These are phyloP conservation scores for Xiphophorus couchianus DNA, from an alignment of 2,113 vertebrate genomes.

Conservation along the genomic window DNA sequence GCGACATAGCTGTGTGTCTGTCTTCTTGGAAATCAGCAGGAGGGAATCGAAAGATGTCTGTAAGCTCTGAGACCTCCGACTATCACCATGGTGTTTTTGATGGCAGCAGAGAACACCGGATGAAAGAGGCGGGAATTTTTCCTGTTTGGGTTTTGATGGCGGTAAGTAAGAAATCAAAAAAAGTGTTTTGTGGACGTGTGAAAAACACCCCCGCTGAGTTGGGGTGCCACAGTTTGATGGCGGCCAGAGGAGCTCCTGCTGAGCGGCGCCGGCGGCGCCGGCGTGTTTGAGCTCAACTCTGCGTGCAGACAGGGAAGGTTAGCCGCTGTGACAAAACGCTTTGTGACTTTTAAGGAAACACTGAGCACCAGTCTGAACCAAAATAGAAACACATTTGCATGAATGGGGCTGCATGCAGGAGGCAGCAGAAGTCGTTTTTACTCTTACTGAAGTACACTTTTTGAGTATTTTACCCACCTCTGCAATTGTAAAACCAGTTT, in stretches of 20 bases:
- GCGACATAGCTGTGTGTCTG: conserved; percentile 5
- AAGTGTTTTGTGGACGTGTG: neutral
- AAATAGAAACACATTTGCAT: neutral
- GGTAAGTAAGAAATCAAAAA: neutral
- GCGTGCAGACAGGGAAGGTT: neutral
- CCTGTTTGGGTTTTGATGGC: conserved; percentile 15
- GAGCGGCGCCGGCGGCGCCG: conserved; percentile 6
- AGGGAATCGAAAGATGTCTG: conserved; percentile 34
- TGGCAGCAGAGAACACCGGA: neutral
- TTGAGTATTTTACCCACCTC: too few relatives aligned
- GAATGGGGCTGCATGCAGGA: neutral
- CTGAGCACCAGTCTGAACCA: neutral
- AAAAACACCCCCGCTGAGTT: conserved; percentile 13
- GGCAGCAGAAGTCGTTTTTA: neutral
- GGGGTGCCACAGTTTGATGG: neutral
- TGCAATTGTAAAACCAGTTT: too few relatives aligned
- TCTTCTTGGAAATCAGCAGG: conserved; percentile 26
- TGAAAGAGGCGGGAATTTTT: neutral
- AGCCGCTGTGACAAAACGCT: neutral
- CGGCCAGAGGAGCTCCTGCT: neutral
- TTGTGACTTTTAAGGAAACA: neutral
- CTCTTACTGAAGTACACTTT: too few relatives aligned
- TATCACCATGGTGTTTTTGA: conserved; percentile 24
- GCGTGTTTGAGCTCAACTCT: neutral
- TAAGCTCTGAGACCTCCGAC: conserved; percentile 14